phyloP scores from a whole-genome alignment of 2,888 invertebrate genomes.

The Drosophila subsilvestris region DNA sequence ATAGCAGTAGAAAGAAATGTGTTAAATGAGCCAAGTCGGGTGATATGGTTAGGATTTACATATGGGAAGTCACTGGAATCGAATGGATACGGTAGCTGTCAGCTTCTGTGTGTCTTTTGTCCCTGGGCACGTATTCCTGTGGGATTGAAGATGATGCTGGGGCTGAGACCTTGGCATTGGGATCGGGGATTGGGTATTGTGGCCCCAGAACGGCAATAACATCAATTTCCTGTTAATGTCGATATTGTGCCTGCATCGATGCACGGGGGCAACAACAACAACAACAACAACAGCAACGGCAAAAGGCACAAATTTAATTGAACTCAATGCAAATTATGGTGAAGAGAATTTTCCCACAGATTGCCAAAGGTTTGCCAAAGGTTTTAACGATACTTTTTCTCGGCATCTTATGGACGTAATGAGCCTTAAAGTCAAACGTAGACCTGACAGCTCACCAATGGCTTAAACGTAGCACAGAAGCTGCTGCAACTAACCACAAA shows the following conservation, averaged over 20 bases:
- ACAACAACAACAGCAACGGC: constrained; percentile 24
- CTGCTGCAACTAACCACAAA: constrained; percentile 78
- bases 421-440: constrained; percentile 76
- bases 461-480: constrained; percentile 76
- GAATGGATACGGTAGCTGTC: constrained; percentile 4
- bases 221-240: constrained; percentile 55
- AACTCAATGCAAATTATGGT: constrained; percentile 71
- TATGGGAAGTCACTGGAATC: neutral
- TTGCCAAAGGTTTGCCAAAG: constrained; percentile 60
- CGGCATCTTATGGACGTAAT: constrained; percentile 51
- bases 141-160: neutral
- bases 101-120: constrained; percentile 25
- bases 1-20: neutral
- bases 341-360: constrained; percentile 72
- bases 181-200: neutral
- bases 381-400: constrained; percentile 56
- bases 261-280: constrained; percentile 28
- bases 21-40: neutral
- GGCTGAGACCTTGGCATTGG: neutral
- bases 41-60: neutral
- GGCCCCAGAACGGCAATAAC: constrained; percentile 17
- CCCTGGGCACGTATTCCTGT: constrained; percentile 7
- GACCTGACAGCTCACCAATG: constrained; percentile 69
- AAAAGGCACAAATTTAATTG: constrained; percentile 58
- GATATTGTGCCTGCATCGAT: constrained; percentile 51